Evolutionary conservation across 2,797 vertebrate genomes (phyloP), one percentile per base, ranked within the genome.

Genomic region (Micropoecilia bifurca): DNA sequence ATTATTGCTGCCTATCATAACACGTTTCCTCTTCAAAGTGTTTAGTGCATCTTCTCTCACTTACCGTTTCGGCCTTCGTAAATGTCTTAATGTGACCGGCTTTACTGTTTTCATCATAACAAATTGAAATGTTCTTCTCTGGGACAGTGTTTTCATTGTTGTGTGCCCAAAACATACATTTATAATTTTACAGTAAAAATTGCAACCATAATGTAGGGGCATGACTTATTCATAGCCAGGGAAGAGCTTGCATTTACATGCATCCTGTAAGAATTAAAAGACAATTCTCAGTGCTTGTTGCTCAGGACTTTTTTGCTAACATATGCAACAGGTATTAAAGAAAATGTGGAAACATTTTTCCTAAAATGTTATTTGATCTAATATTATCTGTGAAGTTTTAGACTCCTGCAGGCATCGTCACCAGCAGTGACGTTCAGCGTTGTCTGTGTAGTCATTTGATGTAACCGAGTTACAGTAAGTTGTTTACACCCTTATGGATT

Each of bases 191-290:
- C 87, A 80, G 63, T 20, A 8, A 80, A 85, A 82, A 91, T 39
- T 81, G 81, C 75, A 69, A 83, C 78, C 0, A 66, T 83, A 80
- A 83, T 89, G 88, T 81, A 74, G 86, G 76, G 14, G 41, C 83
- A 81, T 80, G 80, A 80, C 77, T 88, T 80, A 89, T 92, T 90
- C 75, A 91, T 91, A 77, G 81, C 45, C 63, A 61, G 78, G 73
- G 66, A 16, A 78, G 63, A 47, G 50, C 46, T 41, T 22, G 89
- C 76, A 81, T 86, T 92, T 80, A 77, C 87, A 85, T 39, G 16
- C 20, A 12, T 22, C 9, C 7, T 71, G n/a, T 30, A 41, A 72
- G 76, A 75, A 76, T 81, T 71, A 82, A 63, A 81, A 72, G 41
- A 80, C 57, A 57, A 71, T 80, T 81, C 73, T 81, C 73, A 80